A percentile compares a stretch with the other conserved stretches of the same genome.
Evolutionary conservation across 2,888 invertebrate genomes (phyloP).

Genomic region (Abrostola tripartita): DNA sequence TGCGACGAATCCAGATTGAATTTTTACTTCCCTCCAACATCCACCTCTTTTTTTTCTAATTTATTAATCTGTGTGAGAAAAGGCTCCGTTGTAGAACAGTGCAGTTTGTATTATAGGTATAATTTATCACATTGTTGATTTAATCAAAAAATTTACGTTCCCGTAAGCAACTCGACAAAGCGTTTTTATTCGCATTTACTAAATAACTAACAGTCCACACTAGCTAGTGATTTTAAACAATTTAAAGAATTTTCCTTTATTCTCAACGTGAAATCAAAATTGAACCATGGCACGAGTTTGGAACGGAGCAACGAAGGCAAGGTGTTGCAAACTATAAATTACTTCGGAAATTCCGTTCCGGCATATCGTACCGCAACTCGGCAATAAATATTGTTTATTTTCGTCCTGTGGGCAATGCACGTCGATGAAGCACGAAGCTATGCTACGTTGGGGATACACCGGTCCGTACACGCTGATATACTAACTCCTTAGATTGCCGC

Average conservation of each 20-base stretch:
- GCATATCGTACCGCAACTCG: slow-evolving; percentile 76
- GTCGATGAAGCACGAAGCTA: slow-evolving; percentile 72
- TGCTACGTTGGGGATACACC: slow-evolving; percentile 61
- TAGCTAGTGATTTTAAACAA: slow-evolving; percentile 24
- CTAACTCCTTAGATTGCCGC: slow-evolving; percentile 59
- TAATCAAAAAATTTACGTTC: slow-evolving; percentile 39
- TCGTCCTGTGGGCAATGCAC: slow-evolving; percentile 79
- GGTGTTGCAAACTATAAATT: slow-evolving; percentile 83
- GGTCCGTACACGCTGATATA: slow-evolving; percentile 32
- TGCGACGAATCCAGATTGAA: slow-evolving; percentile 62
- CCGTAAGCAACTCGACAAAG: slow-evolving; percentile 9
- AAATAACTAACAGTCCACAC: slow-evolving; percentile 11
- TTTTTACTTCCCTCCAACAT: slow-evolving; percentile 59
- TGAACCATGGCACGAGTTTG: slow-evolving; percentile 48
- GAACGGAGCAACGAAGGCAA: slow-evolving; percentile 63
- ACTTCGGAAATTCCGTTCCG: slow-evolving; percentile 80
- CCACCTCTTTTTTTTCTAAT: slow-evolving; percentile 26
- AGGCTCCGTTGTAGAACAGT: too few species aligned
- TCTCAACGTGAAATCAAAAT: slow-evolving; percentile 53
- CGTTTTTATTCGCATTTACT: slow-evolving; percentile 13
- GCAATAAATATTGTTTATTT: slow-evolving; percentile 85
- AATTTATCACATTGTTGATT: slow-evolving; percentile 62
- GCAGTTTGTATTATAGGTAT: slow-evolving; percentile 26
- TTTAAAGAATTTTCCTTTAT: slow-evolving; percentile 47
- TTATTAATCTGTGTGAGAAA: too few species aligned